These are phyloP conservation scores for Saxicola maurus DNA, from an alignment of 2,797 vertebrate genomes.

Conservation along the genomic window DNA sequence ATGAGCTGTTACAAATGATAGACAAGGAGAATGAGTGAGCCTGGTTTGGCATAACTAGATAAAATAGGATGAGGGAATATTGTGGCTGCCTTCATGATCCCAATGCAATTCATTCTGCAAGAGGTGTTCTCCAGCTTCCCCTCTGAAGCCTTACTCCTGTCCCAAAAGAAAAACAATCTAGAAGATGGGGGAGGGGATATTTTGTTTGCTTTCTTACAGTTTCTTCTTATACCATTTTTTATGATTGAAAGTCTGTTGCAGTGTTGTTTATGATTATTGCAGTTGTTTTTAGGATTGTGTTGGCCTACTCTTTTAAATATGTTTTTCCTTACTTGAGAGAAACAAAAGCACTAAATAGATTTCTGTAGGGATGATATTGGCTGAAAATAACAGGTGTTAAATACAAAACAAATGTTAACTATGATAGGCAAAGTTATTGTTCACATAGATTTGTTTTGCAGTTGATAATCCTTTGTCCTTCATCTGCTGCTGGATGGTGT, in stretches of 20 bases:
- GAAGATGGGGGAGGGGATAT: rapidly evolving
- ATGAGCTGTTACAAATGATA: neutral
- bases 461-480: neutral
- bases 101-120: neutral
- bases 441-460: neutral
- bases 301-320: neutral
- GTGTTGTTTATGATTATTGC: neutral
- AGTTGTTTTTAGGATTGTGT: neutral
- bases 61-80: neutral
- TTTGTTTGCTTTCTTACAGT: neutral
- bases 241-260: neutral
- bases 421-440: neutral
- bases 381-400: neutral
- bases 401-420: neutral
- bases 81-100: neutral
- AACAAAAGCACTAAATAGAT: neutral
- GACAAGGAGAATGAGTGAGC: neutral
- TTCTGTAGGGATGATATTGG: neutral
- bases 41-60: neutral
- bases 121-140: neutral
- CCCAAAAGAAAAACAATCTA: neutral
- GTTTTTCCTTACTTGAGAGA: neutral
- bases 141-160: neutral
- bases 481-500: neutral
- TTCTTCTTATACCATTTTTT: neutral